Percentiles rank a stretch among this genome's conserved stretches.
Conservation (phyloP, 2,888 invertebrate genomes). For the Lasioglossum zephyrum region DNA sequence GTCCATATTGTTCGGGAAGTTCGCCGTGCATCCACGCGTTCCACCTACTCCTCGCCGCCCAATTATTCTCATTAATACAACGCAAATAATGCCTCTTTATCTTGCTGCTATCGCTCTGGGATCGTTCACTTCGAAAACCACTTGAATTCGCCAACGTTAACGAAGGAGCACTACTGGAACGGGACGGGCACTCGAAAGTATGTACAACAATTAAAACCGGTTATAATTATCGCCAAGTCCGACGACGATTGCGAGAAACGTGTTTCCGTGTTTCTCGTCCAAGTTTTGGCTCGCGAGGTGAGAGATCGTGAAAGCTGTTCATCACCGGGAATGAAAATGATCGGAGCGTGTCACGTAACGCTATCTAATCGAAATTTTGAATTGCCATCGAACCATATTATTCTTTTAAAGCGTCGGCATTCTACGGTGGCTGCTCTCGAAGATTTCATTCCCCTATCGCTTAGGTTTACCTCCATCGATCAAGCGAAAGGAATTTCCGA, state of each 20-base stretch:
- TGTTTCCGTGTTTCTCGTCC: not conserved
- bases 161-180: not conserved
- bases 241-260: not conserved
- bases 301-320: constrained; percentile 45
- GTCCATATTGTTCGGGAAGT: constrained; percentile 7
- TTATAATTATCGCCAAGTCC: constrained; percentile 11
- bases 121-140: constrained; percentile 3
- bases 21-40: constrained; percentile 3
- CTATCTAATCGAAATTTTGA: constrained; percentile 30
- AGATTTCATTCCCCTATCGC: not conserved
- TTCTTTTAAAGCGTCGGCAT: not conserved
- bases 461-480: not conserved
- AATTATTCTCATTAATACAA: constrained; percentile 37
- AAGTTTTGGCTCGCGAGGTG: constrained; percentile 21
- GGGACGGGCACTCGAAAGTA: not conserved
- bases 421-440: not conserved
- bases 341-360: constrained; percentile 13
- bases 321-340: constrained; percentile 44
- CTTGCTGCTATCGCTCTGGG: not conserved
- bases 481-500: not conserved
- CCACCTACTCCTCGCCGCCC: constrained; percentile 6
- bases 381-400: not conserved
- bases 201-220: not conserved
- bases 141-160: not conserved
- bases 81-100: constrained; percentile 7